phyloP scores from a whole-genome alignment of 1,140 invertebrate species.

The Neodiprion fabricii region DNA sequence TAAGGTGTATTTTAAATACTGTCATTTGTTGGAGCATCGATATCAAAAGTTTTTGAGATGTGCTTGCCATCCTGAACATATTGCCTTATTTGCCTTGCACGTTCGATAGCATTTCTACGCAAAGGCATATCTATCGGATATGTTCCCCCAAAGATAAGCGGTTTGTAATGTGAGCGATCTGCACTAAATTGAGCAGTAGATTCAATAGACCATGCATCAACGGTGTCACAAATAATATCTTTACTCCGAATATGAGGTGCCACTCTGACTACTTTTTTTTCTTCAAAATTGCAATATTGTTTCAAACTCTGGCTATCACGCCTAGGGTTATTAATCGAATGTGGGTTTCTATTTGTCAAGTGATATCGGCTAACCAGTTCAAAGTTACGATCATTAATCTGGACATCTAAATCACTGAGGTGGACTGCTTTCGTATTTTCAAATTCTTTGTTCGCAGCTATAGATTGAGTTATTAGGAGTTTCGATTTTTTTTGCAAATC shows the following conservation, averaged over 20 bases:
- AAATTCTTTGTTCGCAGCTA: not conserved
- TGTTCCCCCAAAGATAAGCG: conserved; percentile 80
- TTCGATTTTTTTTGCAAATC: not conserved
- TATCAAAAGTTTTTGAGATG: conserved; percentile 67
- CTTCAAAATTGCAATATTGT: conserved; percentile 56
- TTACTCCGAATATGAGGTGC: conserved; percentile 57
- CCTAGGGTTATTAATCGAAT: conserved; percentile 21
- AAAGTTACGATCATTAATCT: conserved; percentile 46
- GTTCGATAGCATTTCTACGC: conserved; percentile 28
- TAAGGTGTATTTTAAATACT: not conserved
- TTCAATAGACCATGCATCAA: conserved; percentile 66
- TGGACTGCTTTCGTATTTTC: conserved; percentile 3
- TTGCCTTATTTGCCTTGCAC: conserved; percentile 23
- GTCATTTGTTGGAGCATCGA: conserved; percentile 65
- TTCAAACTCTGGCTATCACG: conserved; percentile 39
- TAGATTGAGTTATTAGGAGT: not conserved
- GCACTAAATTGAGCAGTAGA: conserved; percentile 35
- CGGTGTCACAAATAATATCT: conserved; percentile 67
- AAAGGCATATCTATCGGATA: conserved; percentile 78
- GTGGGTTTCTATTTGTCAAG: conserved; percentile 25
- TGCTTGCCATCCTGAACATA: conserved; percentile 15
- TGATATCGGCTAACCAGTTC: conserved; percentile 21
- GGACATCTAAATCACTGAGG: conserved; percentile 58
- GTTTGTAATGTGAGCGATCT: conserved; percentile 60
- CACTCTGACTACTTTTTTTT: conserved; percentile 54